A percentile compares a stretch with the other conserved stretches of the same genome.
phyloP scores from a whole-genome alignment of 2,797 vertebrate genomes.

The Artibeus jamaicensis region DNA sequence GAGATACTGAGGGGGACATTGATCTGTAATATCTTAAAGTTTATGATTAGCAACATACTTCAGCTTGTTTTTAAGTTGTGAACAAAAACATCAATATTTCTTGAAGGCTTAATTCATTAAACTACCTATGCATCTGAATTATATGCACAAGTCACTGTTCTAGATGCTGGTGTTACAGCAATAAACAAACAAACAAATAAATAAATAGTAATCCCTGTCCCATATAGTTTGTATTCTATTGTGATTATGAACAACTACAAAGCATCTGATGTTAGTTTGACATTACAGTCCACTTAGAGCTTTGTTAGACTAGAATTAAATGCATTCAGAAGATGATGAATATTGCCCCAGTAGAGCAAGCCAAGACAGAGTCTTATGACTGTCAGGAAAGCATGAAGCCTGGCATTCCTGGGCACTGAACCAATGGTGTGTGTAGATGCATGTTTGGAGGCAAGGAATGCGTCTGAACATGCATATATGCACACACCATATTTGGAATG shows the following conservation, averaged over 20 bases:
- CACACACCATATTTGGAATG: neutral
- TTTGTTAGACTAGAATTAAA: neutral
- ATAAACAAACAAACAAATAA: neutral
- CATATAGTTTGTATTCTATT: neutral
- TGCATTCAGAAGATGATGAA: neutral
- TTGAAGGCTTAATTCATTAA: neutral
- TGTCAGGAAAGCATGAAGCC: neutral
- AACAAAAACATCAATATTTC: neutral
- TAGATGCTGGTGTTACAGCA: neutral
- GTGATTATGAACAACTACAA: neutral
- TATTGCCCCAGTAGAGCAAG: neutral
- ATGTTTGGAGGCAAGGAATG: neutral
- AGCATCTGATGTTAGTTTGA: neutral
- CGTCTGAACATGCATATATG: no score
- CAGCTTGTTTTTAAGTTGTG: neutral
- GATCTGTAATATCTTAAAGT: neutral
- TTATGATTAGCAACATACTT: neutral
- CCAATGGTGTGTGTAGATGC: no score
- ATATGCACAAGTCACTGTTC: fast-evolving
- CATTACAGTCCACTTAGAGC: neutral
- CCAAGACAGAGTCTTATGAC: neutral
- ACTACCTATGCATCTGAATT: no score
- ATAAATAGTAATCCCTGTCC: neutral
- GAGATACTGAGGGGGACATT: neutral
- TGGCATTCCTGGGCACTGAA: neutral